phyloP scores from a whole-genome alignment of 1,140 invertebrate genomes.

The Drosophila ohnishii region DNA sequence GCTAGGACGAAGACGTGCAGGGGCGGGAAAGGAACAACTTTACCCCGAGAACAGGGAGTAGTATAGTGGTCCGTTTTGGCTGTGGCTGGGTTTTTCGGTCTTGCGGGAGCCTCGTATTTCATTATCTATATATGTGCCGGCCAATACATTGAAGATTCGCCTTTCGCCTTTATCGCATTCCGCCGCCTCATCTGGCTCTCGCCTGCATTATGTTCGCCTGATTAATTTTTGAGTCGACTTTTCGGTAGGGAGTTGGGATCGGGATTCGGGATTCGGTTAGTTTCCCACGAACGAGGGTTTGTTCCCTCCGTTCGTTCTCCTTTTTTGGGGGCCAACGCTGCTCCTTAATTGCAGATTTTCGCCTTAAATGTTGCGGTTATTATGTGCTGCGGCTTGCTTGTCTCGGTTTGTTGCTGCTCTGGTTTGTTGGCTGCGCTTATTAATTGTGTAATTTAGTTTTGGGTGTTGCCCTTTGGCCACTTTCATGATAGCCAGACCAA shows the following conservation, averaged over 20 bases:
- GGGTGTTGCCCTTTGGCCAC: conserved; percentile 49
- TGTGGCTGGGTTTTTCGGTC: conserved; percentile 22
- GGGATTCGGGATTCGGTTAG: conserved; percentile 13
- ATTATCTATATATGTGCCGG: conserved; percentile 42
- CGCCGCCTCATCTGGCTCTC: conserved; percentile 55
- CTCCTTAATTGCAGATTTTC: conserved; percentile 73
- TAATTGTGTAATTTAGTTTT: conserved; percentile 76
- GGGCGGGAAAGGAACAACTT: conserved; percentile 10
- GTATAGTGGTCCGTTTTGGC: conserved; percentile 20
- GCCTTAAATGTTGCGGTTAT: conserved; percentile 67
- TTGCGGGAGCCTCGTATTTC: conserved; percentile 44
- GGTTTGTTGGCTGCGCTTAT: conserved; percentile 57
- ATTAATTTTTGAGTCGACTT: conserved; percentile 65
- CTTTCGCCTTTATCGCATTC: conserved; percentile 68
- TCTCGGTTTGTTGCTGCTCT: conserved; percentile 24
- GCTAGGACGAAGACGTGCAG: conserved; percentile 24
- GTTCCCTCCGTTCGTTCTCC: not conserved
- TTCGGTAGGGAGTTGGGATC: conserved; percentile 8
- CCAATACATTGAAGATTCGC: conserved; percentile 54
- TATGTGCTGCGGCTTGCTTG: conserved; percentile 38
- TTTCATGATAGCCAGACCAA: conserved; percentile 49
- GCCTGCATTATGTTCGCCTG: conserved; percentile 73
- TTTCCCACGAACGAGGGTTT: conserved; percentile 51
- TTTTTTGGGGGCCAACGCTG: conserved; percentile 18
- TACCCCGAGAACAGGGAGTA: not conserved